Evolutionary conservation across 2,888 invertebrate genomes (phyloP), one percentile per base, ranked within the genome.

Genomic region (Heliconius aoede): DNA sequence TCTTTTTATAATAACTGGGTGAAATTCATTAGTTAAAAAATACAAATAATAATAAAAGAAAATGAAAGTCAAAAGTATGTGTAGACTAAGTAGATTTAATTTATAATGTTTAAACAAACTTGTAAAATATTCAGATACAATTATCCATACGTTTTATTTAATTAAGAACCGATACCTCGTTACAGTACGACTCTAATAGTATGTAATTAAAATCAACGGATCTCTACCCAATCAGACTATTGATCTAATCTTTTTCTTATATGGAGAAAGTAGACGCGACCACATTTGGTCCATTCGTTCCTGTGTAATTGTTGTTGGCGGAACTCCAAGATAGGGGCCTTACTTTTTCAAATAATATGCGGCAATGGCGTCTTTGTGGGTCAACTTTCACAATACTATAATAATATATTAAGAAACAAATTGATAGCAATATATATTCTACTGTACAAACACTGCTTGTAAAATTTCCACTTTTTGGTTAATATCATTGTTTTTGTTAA

Each of bases 361-460:
- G 32, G 32, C 32, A 32, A 71, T 58, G 55, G n/a, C 36, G 32
- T 55, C 55, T 71, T 51, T 71, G 71, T 71, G 55, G 58, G 55
- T 32, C 58, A 71, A 58, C 46, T 58, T 71, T 58, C 18, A 58
- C 18, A 32, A 55, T 58, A 58, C 24, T 58, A 68, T 13, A 26
- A 21, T 26, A 26, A 11, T 7, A 3, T 51, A 55, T 51, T 26
- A n/a, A 55, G 13, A 71, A 30, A 4, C 18, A 32, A 74, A 67
- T 71, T 30, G n/a, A n/a, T 32, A 32, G 15, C 15, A 32, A n/a
- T 18, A 55, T 28, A 5, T 28, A 51, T 11, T 28, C 13, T 55
- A 28, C 7, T 24, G 24, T 0, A 46, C 51, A 15, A 51, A 28
- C n/a, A n/a, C 18, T 68, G 1, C n/a, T 21, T 21, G 5, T 51